phyloP scores from a whole-genome alignment of 2,888 invertebrate genomes.

The Metellina segmentata region DNA sequence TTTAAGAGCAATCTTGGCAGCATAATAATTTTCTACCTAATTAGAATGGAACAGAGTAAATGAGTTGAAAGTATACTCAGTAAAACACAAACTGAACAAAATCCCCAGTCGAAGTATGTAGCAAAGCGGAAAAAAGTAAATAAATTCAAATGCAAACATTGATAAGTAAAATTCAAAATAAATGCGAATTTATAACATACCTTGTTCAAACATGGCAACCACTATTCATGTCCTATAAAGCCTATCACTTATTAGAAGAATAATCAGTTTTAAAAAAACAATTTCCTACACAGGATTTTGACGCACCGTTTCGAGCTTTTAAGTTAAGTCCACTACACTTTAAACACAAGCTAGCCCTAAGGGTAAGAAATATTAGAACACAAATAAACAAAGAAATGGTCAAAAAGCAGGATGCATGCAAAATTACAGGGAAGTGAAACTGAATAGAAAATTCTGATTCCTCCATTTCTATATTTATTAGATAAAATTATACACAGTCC shows the following conservation, averaged over 20 bases:
- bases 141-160: too few species aligned
- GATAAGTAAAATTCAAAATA: background rate
- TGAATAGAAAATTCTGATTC: background rate
- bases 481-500: too few species aligned
- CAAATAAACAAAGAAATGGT: slow-evolving; percentile 32
- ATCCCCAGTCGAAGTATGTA: too few species aligned
- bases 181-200: slow-evolving; percentile 39
- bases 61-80: too few species aligned
- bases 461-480: too few species aligned
- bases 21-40: too few species aligned
- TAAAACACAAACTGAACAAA: too few species aligned
- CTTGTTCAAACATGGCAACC: slow-evolving; percentile 15
- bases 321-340: slow-evolving; percentile 69
- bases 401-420: slow-evolving; percentile 32
- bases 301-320: slow-evolving; percentile 36
- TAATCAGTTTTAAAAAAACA: slow-evolving; percentile 64
- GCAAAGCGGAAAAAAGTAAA: too few species aligned
- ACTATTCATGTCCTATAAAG: slow-evolving; percentile 24
- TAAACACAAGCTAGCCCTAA: slow-evolving; percentile 69
- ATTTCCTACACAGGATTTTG: slow-evolving; percentile 39
- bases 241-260: slow-evolving; percentile 28
- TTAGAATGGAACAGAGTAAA: too few species aligned
- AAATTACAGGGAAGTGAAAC: background rate
- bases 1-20: too few species aligned
- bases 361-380: slow-evolving; percentile 53